Evolutionary conservation across 2,113 vertebrate genomes (phyloP).

Genomic region (Gobiocypris rarus): DNA sequence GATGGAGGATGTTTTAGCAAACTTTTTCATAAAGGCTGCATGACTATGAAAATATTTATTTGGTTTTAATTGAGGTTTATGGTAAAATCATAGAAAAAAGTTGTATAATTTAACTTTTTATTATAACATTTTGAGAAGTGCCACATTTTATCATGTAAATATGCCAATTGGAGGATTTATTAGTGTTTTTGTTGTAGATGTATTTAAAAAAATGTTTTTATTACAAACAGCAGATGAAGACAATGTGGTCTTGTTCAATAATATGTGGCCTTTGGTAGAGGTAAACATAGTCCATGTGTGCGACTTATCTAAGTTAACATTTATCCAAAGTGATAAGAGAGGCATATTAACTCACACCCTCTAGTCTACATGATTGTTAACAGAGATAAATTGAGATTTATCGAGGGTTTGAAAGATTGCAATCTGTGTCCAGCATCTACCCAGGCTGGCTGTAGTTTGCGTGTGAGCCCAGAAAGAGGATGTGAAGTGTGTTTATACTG

Average conservation of each 20-base stretch:
- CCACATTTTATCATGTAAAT: not conserved
- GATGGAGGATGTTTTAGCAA: not conserved
- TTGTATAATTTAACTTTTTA: too few species aligned
- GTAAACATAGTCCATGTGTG: not conserved
- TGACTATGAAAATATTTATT: not conserved
- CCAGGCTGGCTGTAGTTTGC: not conserved
- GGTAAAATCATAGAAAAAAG: not conserved
- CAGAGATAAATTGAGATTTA: not conserved
- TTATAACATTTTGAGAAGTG: not conserved
- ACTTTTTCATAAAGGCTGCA: not conserved
- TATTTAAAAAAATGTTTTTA: too few species aligned
- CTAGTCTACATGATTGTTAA: not conserved
- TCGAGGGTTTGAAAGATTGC: not conserved
- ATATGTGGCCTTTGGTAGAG: not conserved
- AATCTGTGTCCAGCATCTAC: not conserved
- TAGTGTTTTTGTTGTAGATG: not conserved
- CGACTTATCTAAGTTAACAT: not conserved
- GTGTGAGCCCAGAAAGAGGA: conserved; percentile 30
- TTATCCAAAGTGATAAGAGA: not conserved
- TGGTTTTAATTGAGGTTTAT: not conserved
- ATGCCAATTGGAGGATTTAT: not conserved
- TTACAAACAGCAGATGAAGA: not conserved
- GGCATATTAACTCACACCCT: not conserved
- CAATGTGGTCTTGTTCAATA: not conserved
- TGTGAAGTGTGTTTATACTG: conserved; percentile 40